phyloP scores from a whole-genome alignment of 37 sponge, comb jelly and placozoan genomes.

The Geodia barretti region DNA sequence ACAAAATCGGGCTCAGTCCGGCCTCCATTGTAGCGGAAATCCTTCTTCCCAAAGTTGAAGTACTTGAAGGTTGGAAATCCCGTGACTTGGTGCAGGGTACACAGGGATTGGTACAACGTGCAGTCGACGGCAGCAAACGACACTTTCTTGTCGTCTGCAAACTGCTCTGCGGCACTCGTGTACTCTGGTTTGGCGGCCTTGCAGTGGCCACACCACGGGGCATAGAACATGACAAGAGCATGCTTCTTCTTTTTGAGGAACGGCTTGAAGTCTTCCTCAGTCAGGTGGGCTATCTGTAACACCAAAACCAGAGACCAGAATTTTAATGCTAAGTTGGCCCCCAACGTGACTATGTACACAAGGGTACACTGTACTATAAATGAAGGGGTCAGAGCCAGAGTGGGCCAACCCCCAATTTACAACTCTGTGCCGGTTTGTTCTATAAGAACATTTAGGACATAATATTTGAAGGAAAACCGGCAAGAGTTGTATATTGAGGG shows the following conservation, averaged over 20 bases:
- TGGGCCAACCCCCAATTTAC: no score
- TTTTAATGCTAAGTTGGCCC: no score
- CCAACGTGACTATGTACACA: no score
- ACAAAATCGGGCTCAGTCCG: slow-evolving; percentile 57
- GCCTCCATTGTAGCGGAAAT: slow-evolving; percentile 46
- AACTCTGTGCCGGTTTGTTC: no score
- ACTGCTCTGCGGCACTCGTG: slow-evolving; percentile 61
- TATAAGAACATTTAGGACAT: no score
- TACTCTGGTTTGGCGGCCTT: slow-evolving; percentile 93
- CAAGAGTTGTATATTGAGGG: no score
- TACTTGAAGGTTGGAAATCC: slow-evolving; percentile 87
- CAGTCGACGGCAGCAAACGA: slow-evolving; percentile 83
- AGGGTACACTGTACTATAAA: no score
- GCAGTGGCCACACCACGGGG: slow-evolving; percentile 98
- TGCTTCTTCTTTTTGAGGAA: slow-evolving; percentile 88
- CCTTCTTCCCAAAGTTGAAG: slow-evolving; percentile 77
- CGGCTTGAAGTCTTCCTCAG: slow-evolving; percentile 65
- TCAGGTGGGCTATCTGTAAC: slow-evolving; percentile 59
- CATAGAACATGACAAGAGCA: slow-evolving; percentile 93
- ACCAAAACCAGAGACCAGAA: not conserved
- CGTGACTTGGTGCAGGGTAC: slow-evolving; percentile 53
- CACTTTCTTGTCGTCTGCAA: slow-evolving; percentile 69
- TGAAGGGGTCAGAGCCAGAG: no score
- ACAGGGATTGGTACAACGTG: slow-evolving; percentile 66
- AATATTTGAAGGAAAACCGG: no score